A percentile compares a stretch with the other conserved stretches of the same genome.
Conservation (phyloP, 2,797 vertebrate species). For the Phoxinus dragarum region DNA sequence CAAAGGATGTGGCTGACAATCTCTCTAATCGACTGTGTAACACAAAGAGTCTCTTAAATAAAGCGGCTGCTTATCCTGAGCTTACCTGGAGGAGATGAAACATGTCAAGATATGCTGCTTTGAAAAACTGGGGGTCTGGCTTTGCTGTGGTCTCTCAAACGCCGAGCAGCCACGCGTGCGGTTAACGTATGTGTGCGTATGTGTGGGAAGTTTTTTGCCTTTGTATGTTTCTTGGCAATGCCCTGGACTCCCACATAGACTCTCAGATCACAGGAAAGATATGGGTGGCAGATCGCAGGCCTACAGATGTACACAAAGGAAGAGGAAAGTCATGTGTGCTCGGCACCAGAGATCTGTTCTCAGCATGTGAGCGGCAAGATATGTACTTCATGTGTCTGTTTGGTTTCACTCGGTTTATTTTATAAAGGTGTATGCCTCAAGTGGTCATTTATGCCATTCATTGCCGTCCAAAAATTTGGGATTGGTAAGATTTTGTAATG, state of each 20-base stretch:
- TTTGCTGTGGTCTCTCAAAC: slow-evolving; percentile 60
- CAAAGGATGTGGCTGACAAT: slow-evolving; percentile 60
- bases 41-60: slow-evolving; percentile 56
- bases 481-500: background rate
- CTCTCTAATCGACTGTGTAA: slow-evolving; percentile 58
- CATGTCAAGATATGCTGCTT: slow-evolving; percentile 50
- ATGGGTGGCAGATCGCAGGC: slow-evolving; percentile 62
- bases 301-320: slow-evolving; percentile 57
- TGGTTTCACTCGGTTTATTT: background rate
- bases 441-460: background rate
- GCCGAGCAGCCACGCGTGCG: slow-evolving; percentile 40
- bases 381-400: background rate
- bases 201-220: slow-evolving; percentile 52
- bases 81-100: slow-evolving; percentile 61
- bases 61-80: slow-evolving; percentile 58
- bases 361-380: slow-evolving; percentile 18
- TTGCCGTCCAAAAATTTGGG: background rate
- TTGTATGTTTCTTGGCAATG: slow-evolving; percentile 59
- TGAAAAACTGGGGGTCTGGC: slow-evolving; percentile 44
- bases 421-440: background rate
- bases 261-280: slow-evolving; percentile 62
- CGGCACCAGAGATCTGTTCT: slow-evolving; percentile 42
- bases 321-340: slow-evolving; percentile 46
- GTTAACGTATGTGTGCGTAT: slow-evolving; percentile 27
- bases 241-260: slow-evolving; percentile 60